Base-by-base conservation (phyloP, 2,113 vertebrate species). In the Henicopernis longicauda region DNA sequence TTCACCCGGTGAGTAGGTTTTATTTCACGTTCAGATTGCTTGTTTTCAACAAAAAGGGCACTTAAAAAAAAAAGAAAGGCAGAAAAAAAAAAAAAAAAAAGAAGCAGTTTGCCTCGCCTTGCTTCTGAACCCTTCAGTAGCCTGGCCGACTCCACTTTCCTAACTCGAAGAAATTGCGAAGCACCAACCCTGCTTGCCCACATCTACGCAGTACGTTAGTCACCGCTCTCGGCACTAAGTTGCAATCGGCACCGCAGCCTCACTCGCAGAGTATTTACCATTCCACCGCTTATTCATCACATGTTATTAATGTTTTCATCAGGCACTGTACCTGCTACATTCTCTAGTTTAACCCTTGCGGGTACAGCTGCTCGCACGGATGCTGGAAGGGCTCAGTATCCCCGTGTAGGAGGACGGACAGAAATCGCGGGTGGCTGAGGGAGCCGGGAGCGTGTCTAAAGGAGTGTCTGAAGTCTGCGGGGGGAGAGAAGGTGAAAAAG, bases 1-100 rank as follows among this genome's bases (percentile, higher is more conserved):
- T 89, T 94, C 91, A 82, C 84, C 74, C 66, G 98, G 98, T 98
- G 95, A 98, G 98, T 98, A 80, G 72, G 66, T 86, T 95, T 95
- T 73, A 67, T 91, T 81, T 78, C 91, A 25, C 94, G 40, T 84
- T 72, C 72, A n/a, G 57, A 16, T 44, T 62, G 59, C 58, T 44
- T 14, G 40, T 44, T 54, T 77, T 36, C 69, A 36, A 26, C 78
- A 47, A 80, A 72, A 72, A 47, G 71, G 65, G 45, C 27, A 2
- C n/a, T 70, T 16, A 11, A 72, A 47, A 27, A 73, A 78, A 61
- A 55, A 47, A 7, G 5, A 36, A 42, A 10, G 5, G 38, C 38
- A 12, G 38, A 25, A 54, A 27, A 20, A 16, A 18, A 17, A 1
- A 4, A 25, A 38, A 38, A 2, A n/a, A n/a, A n/a, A n/a, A n/a